Base-by-base conservation (phyloP, 2,888 invertebrate species). In the Girardia tigrina region DNA sequence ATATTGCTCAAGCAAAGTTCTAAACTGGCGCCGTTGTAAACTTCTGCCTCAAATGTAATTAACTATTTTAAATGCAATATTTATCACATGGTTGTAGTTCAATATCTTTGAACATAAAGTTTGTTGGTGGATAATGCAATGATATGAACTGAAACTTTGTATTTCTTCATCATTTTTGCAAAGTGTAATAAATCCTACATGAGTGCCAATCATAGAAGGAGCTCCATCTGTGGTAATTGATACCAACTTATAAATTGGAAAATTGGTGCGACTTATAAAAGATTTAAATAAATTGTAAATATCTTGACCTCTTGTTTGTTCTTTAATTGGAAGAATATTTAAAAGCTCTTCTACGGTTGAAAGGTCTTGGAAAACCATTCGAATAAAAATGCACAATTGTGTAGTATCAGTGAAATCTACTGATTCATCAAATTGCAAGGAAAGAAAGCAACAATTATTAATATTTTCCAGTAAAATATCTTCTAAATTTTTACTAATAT, bases 211-310 rank as follows among this genome's bases (percentile, higher is more conserved):
- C 56, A 56, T 56, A 56, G 56, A 56, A 4, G 56, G n/a, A 56
- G 56, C 56, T 56, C 56, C 56, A 56, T 56, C n/a, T 2, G 56
- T 16, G 8, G 8, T 56, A 56, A 56, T 56, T 16, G 56, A 56
- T 56, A 56, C 56, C 56, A 56, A 16, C n/a, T 56, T 56, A n/a
- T 56, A 23, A 8, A 56, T 56, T n/a, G 56, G 4, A n/a, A 56
- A 56, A 8, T 56, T 4, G 4, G 56, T 56, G 4, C n/a, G 4
- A 56, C 8, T 56, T 8, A 8, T 56, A 56, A 56, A 56, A 56
- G 56, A 56, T 23, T 56, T 56, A n/a, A 56, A 56, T 16, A 56
- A 56, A 56, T 56, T 56, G n/a, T 56, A 56, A 8, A 56, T 56
- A 56, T 8, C 56, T 56, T 56, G 56, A 12, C 56, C n/a, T n/a